phyloP scores from a whole-genome alignment of 2,797 vertebrate species.

The Hypotaenidia okinawae region DNA sequence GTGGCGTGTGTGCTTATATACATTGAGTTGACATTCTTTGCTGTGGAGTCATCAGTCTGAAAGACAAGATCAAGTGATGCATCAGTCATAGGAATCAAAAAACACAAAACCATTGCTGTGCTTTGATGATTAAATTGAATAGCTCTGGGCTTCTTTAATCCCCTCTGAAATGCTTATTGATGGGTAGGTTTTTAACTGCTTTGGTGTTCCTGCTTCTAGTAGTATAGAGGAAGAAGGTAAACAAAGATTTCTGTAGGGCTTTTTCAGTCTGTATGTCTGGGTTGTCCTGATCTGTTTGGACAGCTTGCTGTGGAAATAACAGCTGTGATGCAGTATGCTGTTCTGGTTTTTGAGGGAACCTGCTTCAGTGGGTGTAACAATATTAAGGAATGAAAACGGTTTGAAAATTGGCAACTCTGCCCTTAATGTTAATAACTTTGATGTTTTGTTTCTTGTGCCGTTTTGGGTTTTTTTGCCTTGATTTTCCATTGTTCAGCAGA shows the following conservation, averaged over 20 bases:
- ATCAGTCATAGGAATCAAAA: neutral
- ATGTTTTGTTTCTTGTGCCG: neutral
- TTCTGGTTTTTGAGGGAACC: neutral
- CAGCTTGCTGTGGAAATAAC: neutral
- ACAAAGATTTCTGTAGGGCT: neutral
- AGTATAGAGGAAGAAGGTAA: neutral
- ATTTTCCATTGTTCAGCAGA: neutral
- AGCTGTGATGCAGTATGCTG: neutral
- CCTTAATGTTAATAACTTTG: neutral
- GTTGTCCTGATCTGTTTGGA: neutral
- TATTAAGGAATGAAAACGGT: neutral
- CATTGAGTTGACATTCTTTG: neutral
- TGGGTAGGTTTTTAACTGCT: neutral
- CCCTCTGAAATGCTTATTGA: constrained; percentile 1
- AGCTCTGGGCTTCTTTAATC: constrained; percentile 26
- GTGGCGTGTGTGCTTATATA: neutral
- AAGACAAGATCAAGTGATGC: constrained; percentile 37
- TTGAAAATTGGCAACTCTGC: neutral
- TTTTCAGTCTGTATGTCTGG: neutral
- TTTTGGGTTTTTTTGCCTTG: neutral
- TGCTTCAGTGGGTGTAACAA: neutral
- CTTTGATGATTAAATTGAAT: constrained; percentile 25
- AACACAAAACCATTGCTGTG: neutral
- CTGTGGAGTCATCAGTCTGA: constrained; percentile 22
- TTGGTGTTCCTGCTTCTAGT: neutral